Evolutionary conservation across 2,888 invertebrate species (phyloP).

Genomic region (Acleris cristana): DNA sequence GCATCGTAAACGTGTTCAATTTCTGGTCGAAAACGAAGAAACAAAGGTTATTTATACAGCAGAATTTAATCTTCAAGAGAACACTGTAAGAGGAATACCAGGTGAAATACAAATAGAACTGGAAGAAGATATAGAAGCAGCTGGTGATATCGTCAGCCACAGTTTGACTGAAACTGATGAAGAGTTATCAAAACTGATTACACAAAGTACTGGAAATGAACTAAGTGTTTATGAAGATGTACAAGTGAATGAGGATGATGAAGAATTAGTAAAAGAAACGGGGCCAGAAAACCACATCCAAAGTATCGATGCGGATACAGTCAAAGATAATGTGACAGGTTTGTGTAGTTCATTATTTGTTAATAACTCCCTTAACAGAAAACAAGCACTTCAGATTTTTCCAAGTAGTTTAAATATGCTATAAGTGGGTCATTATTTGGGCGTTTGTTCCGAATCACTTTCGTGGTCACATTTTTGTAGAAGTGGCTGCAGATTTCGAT

Average conservation of each 20-base stretch:
- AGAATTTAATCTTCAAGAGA: slow-evolving; percentile 73
- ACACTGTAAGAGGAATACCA: slow-evolving; percentile 52
- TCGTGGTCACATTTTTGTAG: no score
- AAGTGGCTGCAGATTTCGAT: no score
- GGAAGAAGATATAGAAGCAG: slow-evolving; percentile 63
- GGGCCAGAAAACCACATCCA: slow-evolving; percentile 38
- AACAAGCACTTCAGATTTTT: no score
- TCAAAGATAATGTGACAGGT: slow-evolving; percentile 51
- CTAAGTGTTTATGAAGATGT: slow-evolving; percentile 49
- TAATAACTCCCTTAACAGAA: neutral
- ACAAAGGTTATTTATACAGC: slow-evolving; percentile 79
- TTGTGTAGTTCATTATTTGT: slow-evolving; percentile 30
- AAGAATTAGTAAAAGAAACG: slow-evolving; percentile 48
- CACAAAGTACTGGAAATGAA: slow-evolving; percentile 49
- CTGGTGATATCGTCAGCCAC: slow-evolving; percentile 74
- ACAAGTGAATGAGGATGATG: slow-evolving; percentile 44
- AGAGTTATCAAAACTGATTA: slow-evolving; percentile 54
- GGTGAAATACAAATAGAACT: slow-evolving; percentile 50
- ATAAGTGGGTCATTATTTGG: no score
- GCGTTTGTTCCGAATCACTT: no score
- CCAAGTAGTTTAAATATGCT: no score
- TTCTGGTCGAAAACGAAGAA: slow-evolving; percentile 87
- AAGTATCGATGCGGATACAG: slow-evolving; percentile 34
- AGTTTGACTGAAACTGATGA: slow-evolving; percentile 53
- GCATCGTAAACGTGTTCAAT: slow-evolving; percentile 88